phyloP scores from a whole-genome alignment of 2,888 invertebrate genomes.

The Tenodera sinensis region DNA sequence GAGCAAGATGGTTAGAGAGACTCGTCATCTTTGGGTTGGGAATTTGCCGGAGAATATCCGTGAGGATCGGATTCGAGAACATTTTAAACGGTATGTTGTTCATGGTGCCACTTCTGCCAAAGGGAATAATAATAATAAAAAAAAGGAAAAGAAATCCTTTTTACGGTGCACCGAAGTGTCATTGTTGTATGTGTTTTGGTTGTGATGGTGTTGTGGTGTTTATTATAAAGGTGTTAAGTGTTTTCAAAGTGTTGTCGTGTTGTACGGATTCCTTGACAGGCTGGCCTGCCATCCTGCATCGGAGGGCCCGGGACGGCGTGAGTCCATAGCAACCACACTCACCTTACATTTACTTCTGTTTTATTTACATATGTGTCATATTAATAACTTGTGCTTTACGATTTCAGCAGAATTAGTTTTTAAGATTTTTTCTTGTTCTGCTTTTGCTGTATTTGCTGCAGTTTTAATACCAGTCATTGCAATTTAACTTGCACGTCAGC shows the following conservation, averaged over 20 bases:
- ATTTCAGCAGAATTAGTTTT: not conserved
- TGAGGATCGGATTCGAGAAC: conserved; percentile 94
- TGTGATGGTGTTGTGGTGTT: conserved; percentile 23
- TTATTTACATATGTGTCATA: not conserved
- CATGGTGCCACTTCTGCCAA: conserved; percentile 17
- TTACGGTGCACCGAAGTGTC: conserved; percentile 13
- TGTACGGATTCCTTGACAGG: conserved; percentile 9
- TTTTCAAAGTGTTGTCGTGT: conserved; percentile 24
- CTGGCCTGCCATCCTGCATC: not conserved
- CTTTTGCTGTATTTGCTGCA: not conserved
- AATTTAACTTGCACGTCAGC: not conserved
- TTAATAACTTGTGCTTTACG: not conserved
- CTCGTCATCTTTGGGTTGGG: conserved; percentile 99
- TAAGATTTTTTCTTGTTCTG: not conserved
- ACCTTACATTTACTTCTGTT: not conserved
- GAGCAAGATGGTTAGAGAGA: conserved; percentile 99
- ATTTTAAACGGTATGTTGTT: conserved; percentile 88
- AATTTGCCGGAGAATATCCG: conserved; percentile 99
- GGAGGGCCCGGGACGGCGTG: conserved; percentile 26
- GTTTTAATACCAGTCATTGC: not conserved
- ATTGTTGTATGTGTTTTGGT: conserved; percentile 22
- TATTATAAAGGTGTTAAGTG: conserved; percentile 21
- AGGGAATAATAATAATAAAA: not conserved
- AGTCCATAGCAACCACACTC: conserved; percentile 25
- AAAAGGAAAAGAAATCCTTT: not conserved